Conservation (phyloP, 2,113 vertebrate species). For the Lathamus discolor region DNA sequence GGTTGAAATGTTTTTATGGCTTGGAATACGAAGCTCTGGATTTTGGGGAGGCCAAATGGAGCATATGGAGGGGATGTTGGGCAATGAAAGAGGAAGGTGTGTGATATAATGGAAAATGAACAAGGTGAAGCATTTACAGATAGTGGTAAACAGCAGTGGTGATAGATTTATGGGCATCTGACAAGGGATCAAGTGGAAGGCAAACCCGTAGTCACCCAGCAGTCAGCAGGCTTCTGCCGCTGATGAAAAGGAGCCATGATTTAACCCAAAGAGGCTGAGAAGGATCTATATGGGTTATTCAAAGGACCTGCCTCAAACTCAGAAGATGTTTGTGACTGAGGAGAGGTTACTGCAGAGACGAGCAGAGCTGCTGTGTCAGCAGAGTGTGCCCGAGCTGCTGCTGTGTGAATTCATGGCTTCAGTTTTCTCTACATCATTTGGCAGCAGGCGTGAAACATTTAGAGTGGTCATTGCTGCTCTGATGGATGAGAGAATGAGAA, state of each 20-base stretch:
- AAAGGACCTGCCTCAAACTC: accelerated
- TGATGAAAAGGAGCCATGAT: not conserved
- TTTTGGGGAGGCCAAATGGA: not conserved
- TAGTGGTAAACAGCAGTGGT: not conserved
- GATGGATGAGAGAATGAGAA: not conserved
- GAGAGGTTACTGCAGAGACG: not conserved
- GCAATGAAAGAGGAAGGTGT: not conserved
- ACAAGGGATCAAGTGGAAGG: not conserved
- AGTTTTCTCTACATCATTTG: not conserved
- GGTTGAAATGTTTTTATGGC: not conserved
- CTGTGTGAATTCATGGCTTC: not conserved
- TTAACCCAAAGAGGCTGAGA: not conserved
- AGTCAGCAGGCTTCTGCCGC: not conserved
- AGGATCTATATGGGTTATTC: not conserved
- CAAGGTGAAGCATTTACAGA: not conserved
- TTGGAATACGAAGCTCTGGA: not conserved
- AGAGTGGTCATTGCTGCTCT: not conserved
- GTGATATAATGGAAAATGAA: not conserved
- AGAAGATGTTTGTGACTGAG: not conserved
- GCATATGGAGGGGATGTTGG: not conserved
- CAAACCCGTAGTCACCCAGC: not conserved
- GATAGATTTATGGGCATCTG: not conserved
- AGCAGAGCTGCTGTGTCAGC: not conserved
- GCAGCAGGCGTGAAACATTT: not conserved
- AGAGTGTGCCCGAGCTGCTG: not conserved